Conservation (phyloP, 2,113 vertebrate species). For the Thermophis baileyi region DNA sequence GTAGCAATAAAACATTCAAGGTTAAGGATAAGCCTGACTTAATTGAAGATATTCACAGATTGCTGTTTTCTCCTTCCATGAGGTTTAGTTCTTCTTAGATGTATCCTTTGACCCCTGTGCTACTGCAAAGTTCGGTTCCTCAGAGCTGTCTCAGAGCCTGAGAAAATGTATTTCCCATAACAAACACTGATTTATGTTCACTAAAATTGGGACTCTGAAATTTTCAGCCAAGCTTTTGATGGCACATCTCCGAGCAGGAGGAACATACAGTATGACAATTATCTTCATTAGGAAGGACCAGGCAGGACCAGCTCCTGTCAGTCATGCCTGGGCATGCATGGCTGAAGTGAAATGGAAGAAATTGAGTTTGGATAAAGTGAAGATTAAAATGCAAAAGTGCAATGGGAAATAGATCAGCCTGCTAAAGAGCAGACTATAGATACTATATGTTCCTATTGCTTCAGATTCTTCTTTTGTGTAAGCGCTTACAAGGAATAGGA, state of each 20-base stretch:
- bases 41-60: neutral
- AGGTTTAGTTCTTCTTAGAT: neutral
- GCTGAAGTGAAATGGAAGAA: neutral
- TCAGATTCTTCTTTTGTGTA: neutral
- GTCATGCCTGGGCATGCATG: neutral
- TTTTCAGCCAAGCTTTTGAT: conserved; percentile 8
- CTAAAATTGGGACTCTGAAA: neutral
- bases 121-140: neutral
- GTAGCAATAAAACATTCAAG: neutral
- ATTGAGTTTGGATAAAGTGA: neutral
- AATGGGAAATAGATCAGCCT: neutral
- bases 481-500: neutral
- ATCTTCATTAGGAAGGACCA: neutral
- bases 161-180: neutral
- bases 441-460: neutral
- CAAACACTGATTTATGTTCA: neutral
- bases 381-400: neutral
- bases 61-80: neutral
- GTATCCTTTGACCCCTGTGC: neutral
- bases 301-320: neutral
- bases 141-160: neutral
- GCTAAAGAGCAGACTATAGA: neutral
- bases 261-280: neutral
- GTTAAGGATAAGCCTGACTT: neutral
- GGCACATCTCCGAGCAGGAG: neutral